Percentiles rank a stretch among this genome's conserved stretches.
Conservation (phyloP, 2,113 vertebrate genomes). For the Barnardius zonarius region DNA sequence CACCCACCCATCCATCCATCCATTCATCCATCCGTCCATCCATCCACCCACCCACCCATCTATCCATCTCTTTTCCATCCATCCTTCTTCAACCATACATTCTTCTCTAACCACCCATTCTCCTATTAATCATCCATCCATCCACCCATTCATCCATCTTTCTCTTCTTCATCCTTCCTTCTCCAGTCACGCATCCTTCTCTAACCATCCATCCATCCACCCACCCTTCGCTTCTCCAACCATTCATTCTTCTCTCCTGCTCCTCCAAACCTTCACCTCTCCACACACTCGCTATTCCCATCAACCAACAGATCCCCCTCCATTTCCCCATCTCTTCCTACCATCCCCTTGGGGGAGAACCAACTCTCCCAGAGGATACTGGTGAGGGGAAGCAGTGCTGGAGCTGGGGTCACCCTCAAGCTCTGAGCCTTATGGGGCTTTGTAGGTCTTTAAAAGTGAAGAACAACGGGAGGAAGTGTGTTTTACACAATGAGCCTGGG, state of each 20-base stretch:
- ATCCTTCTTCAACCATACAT: no score
- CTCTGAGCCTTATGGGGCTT: background rate
- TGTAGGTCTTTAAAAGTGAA: background rate
- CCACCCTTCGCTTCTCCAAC: background rate
- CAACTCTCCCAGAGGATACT: background rate
- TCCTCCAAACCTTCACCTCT: background rate
- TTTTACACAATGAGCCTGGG: background rate
- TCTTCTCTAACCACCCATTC: no score
- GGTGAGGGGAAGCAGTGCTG: no score
- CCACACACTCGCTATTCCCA: background rate
- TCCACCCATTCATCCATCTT: background rate
- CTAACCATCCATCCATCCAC: background rate
- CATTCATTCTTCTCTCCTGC: background rate
- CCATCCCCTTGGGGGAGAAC: background rate
- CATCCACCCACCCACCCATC: background rate
- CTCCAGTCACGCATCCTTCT: background rate
- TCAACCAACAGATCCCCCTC: no score
- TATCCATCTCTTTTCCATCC: no score
- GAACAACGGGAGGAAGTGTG: background rate
- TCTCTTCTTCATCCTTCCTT: background rate
- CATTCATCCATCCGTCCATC: no score
- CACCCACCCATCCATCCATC: no score
- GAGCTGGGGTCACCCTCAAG: background rate
- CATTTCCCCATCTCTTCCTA: background rate
- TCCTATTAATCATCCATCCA: no score